Percentiles rank a stretch among this genome's conserved stretches.
phyloP scores from a whole-genome alignment of 2,888 invertebrate genomes.

The Villa cingulata region DNA sequence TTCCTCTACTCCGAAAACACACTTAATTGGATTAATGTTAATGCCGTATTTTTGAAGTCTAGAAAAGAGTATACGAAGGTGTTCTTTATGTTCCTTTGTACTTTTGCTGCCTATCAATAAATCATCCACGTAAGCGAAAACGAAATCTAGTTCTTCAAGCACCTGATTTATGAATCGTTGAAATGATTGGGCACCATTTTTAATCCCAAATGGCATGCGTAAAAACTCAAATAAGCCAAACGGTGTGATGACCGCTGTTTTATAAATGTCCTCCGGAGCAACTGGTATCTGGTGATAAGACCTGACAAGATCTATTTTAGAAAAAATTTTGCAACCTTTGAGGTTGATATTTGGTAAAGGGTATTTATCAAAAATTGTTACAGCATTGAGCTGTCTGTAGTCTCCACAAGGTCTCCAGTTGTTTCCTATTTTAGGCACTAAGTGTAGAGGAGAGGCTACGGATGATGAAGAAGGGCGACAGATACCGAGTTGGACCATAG shows the following conservation, averaged over 20 bases:
- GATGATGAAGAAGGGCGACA: no score
- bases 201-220: neutral
- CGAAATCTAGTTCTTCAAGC: no score
- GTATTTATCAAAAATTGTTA: no score
- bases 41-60: constrained; percentile 1
- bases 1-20: neutral
- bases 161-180: constrained; percentile 4
- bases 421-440: no score
- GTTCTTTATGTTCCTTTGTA: neutral
- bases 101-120: neutral
- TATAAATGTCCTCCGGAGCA: neutral
- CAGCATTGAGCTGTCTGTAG: no score
- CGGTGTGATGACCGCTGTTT: neutral
- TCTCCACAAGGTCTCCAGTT: no score
- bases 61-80: neutral
- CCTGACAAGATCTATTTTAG: neutral
- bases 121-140: no score
- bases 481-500: no score
- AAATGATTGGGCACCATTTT: constrained; percentile 4
- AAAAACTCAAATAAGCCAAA: no score
- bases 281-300: neutral
- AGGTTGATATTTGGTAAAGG: no score
- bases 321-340: neutral
- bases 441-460: no score
- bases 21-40: constrained; percentile 2